Conservation (phyloP, 2,797 vertebrate species). For the Scolopax rusticola region DNA sequence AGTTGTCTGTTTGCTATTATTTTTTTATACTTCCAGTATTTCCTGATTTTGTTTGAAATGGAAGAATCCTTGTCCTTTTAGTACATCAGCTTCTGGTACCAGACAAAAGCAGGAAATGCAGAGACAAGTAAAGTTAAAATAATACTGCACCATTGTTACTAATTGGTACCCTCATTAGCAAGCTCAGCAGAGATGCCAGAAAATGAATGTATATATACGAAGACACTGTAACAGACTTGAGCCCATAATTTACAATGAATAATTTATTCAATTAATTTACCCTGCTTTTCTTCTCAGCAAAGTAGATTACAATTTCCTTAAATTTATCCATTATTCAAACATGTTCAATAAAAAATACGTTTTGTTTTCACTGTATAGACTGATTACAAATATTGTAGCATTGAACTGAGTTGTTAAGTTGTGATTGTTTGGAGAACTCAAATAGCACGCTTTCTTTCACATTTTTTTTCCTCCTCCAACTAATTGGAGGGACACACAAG, state of each 20-base stretch:
- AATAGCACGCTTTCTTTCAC: not conserved
- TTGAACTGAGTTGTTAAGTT: not conserved
- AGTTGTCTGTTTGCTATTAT: not conserved
- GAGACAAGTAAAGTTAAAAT: conserved; percentile 38
- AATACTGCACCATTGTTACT: conserved; percentile 40
- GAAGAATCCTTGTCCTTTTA: not conserved
- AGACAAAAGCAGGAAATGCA: conserved; percentile 26
- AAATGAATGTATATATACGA: conserved; percentile 39
- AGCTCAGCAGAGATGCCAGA: conserved; percentile 52
- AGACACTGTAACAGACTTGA: conserved; percentile 1
- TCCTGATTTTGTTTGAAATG: not conserved
- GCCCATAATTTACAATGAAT: conserved; percentile 64
- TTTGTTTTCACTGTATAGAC: not conserved
- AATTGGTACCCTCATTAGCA: conserved; percentile 68
- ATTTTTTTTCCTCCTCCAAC: not conserved
- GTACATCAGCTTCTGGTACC: not conserved
- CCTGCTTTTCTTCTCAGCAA: conserved; percentile 49
- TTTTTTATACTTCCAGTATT: not conserved
- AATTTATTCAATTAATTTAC: conserved; percentile 72
- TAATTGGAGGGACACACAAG: not conserved
- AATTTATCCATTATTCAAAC: conserved; percentile 59
- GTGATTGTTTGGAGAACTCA: not conserved
- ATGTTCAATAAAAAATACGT: conserved; percentile 18
- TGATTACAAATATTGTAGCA: conserved; percentile 31
- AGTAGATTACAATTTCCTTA: conserved; percentile 54